phyloP scores from a whole-genome alignment of 2,888 invertebrate species.

The Drosophila mettleri region DNA sequence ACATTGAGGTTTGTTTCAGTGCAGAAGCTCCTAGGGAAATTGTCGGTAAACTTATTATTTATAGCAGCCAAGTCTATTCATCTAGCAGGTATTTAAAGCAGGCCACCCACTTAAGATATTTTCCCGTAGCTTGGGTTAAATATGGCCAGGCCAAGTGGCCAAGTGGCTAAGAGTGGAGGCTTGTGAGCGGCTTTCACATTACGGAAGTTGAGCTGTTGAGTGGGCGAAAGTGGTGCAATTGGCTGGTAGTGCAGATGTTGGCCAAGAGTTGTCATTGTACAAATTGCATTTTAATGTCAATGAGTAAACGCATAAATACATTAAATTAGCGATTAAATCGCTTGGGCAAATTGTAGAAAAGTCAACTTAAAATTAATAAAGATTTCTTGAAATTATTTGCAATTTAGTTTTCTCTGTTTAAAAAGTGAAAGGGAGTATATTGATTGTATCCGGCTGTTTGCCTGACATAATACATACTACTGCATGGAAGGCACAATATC shows the following conservation, averaged over 20 bases:
- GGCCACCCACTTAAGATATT: conserved; percentile 49
- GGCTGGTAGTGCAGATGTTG: conserved; percentile 24
- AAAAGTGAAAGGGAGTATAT: neutral
- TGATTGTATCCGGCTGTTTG: neutral
- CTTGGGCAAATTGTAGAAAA: conserved; percentile 19
- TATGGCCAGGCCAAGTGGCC: conserved; percentile 52
- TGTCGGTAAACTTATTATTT: conserved; percentile 55
- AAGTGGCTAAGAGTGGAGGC: conserved; percentile 26
- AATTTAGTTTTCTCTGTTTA: conserved; percentile 3
- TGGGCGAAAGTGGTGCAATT: conserved; percentile 73
- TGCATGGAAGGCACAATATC: neutral
- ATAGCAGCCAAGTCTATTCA: conserved; percentile 50
- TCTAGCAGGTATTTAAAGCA: conserved; percentile 55
- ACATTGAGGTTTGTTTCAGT: neutral
- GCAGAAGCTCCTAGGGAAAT: conserved; percentile 18
- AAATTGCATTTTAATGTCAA: conserved; percentile 55
- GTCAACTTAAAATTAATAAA: neutral
- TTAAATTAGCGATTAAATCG: conserved; percentile 14
- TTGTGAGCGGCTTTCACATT: conserved; percentile 29
- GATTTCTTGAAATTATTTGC: conserved; percentile 6
- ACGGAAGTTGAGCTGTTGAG: conserved; percentile 44
- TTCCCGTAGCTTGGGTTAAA: conserved; percentile 48
- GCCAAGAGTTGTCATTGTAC: conserved; percentile 46
- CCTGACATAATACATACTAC: no score
- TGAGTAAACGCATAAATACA: conserved; percentile 21